A percentile compares a stretch with the other conserved stretches of the same genome.
Conservation (phyloP, 2,113 vertebrate species). For the Gobiocypris rarus region DNA sequence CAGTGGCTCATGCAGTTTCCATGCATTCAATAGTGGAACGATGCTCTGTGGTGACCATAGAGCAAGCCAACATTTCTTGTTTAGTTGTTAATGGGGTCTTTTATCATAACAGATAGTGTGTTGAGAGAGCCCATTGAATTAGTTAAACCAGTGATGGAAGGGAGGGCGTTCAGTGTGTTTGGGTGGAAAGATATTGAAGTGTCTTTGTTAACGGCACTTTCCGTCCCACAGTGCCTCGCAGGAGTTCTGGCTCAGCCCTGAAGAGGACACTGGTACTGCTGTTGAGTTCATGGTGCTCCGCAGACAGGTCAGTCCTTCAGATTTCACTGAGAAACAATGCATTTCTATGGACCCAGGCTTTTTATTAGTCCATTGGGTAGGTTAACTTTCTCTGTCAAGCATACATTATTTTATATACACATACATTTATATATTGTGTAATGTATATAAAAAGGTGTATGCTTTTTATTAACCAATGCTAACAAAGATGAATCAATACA, state of each 20-base stretch:
- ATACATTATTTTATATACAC: neutral
- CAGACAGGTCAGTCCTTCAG: conserved; percentile 63
- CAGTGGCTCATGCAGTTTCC: neutral
- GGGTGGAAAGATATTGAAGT: neutral
- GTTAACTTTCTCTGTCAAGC: neutral
- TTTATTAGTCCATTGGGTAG: neutral
- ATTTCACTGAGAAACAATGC: neutral
- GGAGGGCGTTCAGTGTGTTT: neutral
- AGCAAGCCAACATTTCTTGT: neutral
- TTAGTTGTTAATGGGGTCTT: neutral
- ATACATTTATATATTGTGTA: neutral
- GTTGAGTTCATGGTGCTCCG: conserved; percentile 71
- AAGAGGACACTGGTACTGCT: conserved; percentile 64
- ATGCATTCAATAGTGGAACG: neutral
- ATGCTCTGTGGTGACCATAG: neutral
- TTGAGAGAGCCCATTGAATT: neutral
- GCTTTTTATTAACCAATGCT: too few species aligned
- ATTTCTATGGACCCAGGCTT: neutral
- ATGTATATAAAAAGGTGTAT: neutral
- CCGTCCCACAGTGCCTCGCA: conserved; percentile 43
- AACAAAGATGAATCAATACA: too few species aligned
- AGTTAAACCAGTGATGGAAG: neutral
- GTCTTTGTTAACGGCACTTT: neutral
- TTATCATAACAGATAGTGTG: neutral
- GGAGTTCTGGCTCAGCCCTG: conserved; percentile 60